Evolutionary conservation across 2,113 vertebrate genomes (phyloP), one percentile per base, ranked within the genome.

Genomic region (Dipodomys merriami): DNA sequence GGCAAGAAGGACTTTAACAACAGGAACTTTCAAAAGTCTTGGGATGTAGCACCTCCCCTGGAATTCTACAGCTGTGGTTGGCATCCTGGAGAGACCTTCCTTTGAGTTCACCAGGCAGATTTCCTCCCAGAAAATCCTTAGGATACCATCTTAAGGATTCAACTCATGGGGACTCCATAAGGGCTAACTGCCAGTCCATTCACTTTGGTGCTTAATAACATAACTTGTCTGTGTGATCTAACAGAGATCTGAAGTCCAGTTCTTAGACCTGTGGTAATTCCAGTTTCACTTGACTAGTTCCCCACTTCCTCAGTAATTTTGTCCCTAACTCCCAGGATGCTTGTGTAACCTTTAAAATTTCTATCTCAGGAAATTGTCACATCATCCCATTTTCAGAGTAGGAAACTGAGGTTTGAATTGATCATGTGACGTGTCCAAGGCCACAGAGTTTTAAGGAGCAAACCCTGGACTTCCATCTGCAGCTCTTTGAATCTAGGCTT

Each of bases 301-400:
- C 18, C 13, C 11, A 39, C 22, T 30, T 10, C 15, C 68, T 33
- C 13, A 7, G 35, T 6, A 27, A 22, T 18, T 88, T 72, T 60
- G 69, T 62, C 39, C 25, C 92, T 86, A 64, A 57, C 12, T 29
- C 7, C n/a, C 11, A 29, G 49, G 44, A 10, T 71, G 62, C 1
- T 60, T 13, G 25, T n/a, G 12, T 11, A 0, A 15, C 44, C 33
- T 68, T 76, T 92, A 57, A 78, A 39, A 19, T 25, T 39, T 90
- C n/a, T 15, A 8, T 22, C 18, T 68, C 64, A 39, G 30, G 64
- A 79, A 29, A 2, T 69, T 33, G 20, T 30, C 35, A 23, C 2
- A 68, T 25, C 57, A 73, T 72, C 81, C 44, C 39, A 29, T 64
- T 91, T 91, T 81, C 68, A 85, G 39, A 82, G 57, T 16, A 80